Base-by-base conservation (phyloP, 37 sponge, comb jelly and placozoan genomes). In the Hormiphora californensis region DNA sequence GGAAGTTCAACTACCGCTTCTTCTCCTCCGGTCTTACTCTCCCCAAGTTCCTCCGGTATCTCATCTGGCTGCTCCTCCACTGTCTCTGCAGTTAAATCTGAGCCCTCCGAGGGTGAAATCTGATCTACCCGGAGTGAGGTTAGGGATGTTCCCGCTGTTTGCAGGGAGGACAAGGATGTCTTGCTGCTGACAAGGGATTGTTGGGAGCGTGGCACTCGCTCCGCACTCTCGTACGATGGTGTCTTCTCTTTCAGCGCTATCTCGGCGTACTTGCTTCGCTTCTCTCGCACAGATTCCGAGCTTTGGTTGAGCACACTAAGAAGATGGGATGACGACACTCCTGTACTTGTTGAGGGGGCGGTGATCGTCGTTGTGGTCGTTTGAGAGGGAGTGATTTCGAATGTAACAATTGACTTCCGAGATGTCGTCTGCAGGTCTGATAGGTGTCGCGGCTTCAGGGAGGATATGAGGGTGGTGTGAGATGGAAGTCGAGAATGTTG, bases 121-220 rank as follows among this genome's bases (percentile, higher is more conserved):
- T n/a, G n/a, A n/a, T n/a, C n/a, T n/a, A n/a, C n/a, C n/a, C n/a
- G n/a, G n/a, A n/a, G n/a, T n/a, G n/a, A n/a, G n/a, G n/a, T n/a
- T n/a, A n/a, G n/a, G n/a, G n/a, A n/a, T n/a, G n/a, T n/a, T n/a
- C n/a, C n/a, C n/a, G n/a, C n/a, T n/a, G n/a, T n/a, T n/a, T n/a
- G n/a, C n/a, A n/a, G n/a, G n/a, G n/a, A n/a, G n/a, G n/a, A n/a
- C n/a, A n/a, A n/a, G n/a, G n/a, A n/a, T n/a, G n/a, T n/a, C n/a
- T n/a, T n/a, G n/a, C n/a, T n/a, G n/a, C n/a, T n/a, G n/a, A n/a
- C n/a, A n/a, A n/a, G n/a, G n/a, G n/a, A n/a, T n/a, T n/a, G n/a
- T n/a, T n/a, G n/a, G n/a, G n/a, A n/a, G n/a, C n/a, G n/a, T n/a
- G 81, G 81, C 44, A 73, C 81, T 41, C 81, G 12, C 44, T 73